These are phyloP conservation scores for Linurgus olivaceus DNA, from an alignment of 2,797 vertebrate species.

Conservation along the genomic window DNA sequence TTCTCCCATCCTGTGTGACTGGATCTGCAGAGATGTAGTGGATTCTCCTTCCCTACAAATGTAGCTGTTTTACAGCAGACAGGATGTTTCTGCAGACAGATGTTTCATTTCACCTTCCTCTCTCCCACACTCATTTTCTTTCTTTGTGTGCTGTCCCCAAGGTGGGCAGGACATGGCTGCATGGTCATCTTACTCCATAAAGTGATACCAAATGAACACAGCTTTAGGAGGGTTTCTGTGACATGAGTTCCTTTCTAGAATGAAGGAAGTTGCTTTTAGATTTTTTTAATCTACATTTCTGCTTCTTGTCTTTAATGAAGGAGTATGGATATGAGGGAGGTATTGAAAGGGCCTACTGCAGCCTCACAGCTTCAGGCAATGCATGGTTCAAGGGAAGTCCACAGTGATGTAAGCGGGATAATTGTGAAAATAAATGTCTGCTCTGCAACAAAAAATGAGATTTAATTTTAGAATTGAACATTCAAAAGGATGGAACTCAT, in stretches of 20 bases:
- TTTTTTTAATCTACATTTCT: background rate
- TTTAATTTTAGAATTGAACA: background rate
- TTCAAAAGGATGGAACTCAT: background rate
- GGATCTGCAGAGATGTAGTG: background rate
- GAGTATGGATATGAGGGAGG: background rate
- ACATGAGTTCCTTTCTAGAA: background rate
- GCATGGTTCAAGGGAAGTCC: background rate
- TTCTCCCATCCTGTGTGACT: background rate
- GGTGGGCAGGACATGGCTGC: background rate
- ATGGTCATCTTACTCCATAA: background rate
- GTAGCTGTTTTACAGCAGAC: background rate
- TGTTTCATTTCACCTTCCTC: background rate
- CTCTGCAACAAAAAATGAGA: background rate
- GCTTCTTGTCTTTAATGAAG: background rate
- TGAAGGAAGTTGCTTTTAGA: background rate
- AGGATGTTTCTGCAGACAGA: background rate
- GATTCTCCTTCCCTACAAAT: background rate
- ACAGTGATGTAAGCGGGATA: background rate
- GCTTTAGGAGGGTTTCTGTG: background rate
- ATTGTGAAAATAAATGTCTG: slow-evolving; percentile 1
- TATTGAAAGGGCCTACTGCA: background rate
- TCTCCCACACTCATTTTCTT: background rate
- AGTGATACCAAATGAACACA: background rate
- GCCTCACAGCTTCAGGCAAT: background rate
- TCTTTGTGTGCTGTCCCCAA: background rate